Evolutionary conservation across 2,113 vertebrate species (phyloP).

Genomic region (Pachypanchax playfairii): DNA sequence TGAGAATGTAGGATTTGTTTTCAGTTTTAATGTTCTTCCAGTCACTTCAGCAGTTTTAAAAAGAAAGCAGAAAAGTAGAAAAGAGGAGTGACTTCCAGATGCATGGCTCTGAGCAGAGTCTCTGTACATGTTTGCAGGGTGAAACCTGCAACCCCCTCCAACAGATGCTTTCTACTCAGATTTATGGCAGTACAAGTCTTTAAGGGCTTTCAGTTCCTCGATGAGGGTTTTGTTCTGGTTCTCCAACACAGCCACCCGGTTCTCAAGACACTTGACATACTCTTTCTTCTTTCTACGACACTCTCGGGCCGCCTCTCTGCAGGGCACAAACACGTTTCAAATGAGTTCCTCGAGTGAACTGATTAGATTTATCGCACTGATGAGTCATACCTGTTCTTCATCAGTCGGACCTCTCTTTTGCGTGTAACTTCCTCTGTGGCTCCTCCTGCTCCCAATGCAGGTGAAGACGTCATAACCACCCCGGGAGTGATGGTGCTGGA

Average conservation of each 20-base stretch:
- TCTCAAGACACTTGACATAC: conserved; percentile 99
- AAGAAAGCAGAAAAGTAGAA: conserved; percentile 90
- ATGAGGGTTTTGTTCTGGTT: conserved; percentile 99
- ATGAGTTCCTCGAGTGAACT: neutral
- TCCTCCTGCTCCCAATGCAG: conserved; percentile 85
- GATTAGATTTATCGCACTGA: neutral
- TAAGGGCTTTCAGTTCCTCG: conserved; percentile 99
- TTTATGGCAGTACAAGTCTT: conserved; percentile 99
- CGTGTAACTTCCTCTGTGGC: conserved; percentile 93
- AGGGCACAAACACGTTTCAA: neutral
- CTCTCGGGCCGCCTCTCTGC: conserved; percentile 96
- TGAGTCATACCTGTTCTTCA: conserved; percentile 98
- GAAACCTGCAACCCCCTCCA: conserved; percentile 31
- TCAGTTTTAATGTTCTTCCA: too few relatives aligned
- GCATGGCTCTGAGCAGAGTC: conserved; percentile 86
- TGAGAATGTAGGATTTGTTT: conserved; percentile 7
- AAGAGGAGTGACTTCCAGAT: conserved; percentile 80
- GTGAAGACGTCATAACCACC: conserved; percentile 95
- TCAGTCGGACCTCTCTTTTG: conserved; percentile 96
- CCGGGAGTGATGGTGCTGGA: conserved; percentile 92
- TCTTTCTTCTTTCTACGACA: conserved; percentile 99
- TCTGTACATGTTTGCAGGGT: conserved; percentile 80
- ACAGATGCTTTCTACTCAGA: conserved; percentile 87
- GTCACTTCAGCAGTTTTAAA: conserved; percentile 62
- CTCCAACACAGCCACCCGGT: conserved; percentile 97